phyloP scores from a whole-genome alignment of 2,888 invertebrate genomes.

The Pardosa pseudoannulata region DNA sequence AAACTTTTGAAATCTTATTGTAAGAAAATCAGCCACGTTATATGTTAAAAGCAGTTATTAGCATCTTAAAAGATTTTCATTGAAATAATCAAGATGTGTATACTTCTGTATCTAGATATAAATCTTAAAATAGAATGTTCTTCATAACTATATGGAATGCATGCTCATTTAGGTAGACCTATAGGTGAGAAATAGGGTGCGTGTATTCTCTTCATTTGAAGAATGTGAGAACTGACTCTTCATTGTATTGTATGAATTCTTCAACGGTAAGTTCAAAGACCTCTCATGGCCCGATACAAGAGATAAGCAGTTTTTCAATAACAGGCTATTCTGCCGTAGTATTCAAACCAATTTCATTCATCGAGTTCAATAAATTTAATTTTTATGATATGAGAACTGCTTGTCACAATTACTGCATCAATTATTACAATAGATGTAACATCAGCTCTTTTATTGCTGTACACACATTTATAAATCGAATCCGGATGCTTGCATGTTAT shows the following conservation, averaged over 20 bases:
- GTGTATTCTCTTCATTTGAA: not conserved
- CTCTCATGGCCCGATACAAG: not conserved
- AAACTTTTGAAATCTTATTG: no score
- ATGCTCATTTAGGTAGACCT: no score
- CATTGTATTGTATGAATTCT: not conserved
- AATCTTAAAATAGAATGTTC: no score
- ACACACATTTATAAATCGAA: constrained; percentile 11
- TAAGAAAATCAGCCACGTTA: no score
- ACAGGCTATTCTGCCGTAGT: not conserved
- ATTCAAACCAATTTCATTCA: not conserved
- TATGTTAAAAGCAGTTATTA: no score
- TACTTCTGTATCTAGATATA: no score
- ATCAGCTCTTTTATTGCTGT: not conserved
- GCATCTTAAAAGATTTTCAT: no score
- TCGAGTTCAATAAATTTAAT: not conserved
- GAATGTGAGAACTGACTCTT: not conserved
- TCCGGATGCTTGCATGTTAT: constrained; percentile 6
- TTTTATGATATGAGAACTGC: not conserved
- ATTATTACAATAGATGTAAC: not conserved
- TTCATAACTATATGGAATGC: no score
- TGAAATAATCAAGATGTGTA: no score
- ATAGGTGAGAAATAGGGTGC: no score
- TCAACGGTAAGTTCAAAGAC: constrained; percentile 2
- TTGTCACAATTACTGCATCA: not conserved
- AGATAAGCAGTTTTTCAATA: not conserved